These are phyloP conservation scores for Eubasilissa splendida DNA, from an alignment of 2,888 invertebrate genomes.

Conservation along the genomic window DNA sequence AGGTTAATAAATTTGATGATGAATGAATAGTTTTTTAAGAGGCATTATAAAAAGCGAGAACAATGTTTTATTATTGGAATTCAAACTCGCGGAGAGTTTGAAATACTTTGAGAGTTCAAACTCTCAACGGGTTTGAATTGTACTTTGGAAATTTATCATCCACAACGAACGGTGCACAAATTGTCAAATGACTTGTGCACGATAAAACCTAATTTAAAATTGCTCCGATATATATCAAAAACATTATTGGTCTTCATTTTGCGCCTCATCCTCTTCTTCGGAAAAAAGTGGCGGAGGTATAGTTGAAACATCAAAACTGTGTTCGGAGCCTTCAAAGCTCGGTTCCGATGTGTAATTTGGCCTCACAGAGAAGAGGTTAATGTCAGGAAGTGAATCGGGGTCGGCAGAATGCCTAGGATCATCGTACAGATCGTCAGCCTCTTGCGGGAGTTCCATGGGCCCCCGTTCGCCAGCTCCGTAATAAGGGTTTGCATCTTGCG, in stretches of 20 bases:
- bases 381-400: conserved; percentile 71
- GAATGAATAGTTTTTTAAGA: too few relatives aligned
- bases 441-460: conserved; percentile 35
- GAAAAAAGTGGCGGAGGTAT: conserved; percentile 85
- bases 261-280: conserved; percentile 79
- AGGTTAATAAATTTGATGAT: too few relatives aligned
- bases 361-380: conserved; percentile 31
- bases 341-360: conserved; percentile 70
- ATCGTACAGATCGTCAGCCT: conserved; percentile 41
- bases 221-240: neutral
- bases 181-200: conserved; percentile 4
- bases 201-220: conserved; percentile 21
- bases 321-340: conserved; percentile 79
- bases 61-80: too few relatives aligned
- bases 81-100: too few relatives aligned
- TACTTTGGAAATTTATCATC: neutral
- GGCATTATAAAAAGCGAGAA: too few relatives aligned
- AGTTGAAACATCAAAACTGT: conserved; percentile 81
- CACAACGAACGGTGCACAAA: conserved; percentile 1
- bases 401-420: conserved; percentile 68
- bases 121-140: too few relatives aligned
- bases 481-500: conserved; percentile 61
- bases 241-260: conserved; percentile 56
- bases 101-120: too few relatives aligned
- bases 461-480: conserved; percentile 60